Conservation (phyloP, 2,113 vertebrate species). For the Stercorarius parasiticus region DNA sequence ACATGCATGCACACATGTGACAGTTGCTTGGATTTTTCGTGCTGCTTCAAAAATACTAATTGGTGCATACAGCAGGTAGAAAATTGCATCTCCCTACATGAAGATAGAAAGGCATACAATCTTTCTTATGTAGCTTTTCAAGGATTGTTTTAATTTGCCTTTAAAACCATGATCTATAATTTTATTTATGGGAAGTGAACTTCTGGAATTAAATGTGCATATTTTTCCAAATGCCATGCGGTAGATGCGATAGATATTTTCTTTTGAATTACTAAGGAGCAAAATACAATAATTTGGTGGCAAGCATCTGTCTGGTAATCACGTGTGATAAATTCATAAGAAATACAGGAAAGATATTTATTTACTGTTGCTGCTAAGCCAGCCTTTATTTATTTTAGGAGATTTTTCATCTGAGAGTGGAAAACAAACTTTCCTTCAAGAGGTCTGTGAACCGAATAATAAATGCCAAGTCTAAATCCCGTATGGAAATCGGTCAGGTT, state of each 20-base stretch:
- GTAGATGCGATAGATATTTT: constrained; percentile 10
- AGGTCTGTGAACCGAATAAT: constrained; percentile 75
- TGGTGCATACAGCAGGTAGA: background rate
- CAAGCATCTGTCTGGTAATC: constrained; percentile 55
- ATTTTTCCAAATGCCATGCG: background rate
- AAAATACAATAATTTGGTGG: constrained; percentile 60
- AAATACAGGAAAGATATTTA: constrained; percentile 64
- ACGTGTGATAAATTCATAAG: constrained; percentile 58
- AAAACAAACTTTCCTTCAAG: constrained; percentile 77
- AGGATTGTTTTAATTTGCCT: constrained; percentile 40
- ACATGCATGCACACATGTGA: background rate
- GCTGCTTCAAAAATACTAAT: constrained; percentile 36
- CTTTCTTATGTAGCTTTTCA: background rate
- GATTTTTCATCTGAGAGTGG: constrained; percentile 63
- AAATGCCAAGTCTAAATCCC: constrained; percentile 76
- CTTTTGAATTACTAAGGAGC: constrained; percentile 38
- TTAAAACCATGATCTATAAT: constrained; percentile 15
- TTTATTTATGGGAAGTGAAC: constrained; percentile 57
- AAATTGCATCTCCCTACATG: background rate
- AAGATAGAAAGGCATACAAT: constrained; percentile 21
- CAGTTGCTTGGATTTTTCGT: constrained; percentile 1
- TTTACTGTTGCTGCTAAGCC: constrained; percentile 62
- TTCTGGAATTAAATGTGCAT: constrained; percentile 39
- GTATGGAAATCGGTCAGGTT: constrained; percentile 69
- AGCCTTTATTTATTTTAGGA: constrained; percentile 66